Percentiles rank a stretch among this genome's conserved stretches.
Conservation (phyloP, 1,140 invertebrate species). For the Gryon sp. region DNA sequence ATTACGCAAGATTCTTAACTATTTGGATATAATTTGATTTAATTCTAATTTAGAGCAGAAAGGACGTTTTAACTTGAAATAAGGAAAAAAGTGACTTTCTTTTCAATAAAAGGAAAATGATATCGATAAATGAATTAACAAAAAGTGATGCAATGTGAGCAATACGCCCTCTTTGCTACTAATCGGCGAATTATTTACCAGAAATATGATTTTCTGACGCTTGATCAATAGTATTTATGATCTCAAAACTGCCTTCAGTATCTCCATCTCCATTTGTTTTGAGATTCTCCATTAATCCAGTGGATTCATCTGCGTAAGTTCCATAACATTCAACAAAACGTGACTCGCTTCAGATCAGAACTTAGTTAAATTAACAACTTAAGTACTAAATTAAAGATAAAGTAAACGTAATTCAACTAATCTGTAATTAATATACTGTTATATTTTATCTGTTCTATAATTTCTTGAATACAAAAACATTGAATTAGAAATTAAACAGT, state of each 20-base stretch:
- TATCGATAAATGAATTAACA: constrained; percentile 9
- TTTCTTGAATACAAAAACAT: no score
- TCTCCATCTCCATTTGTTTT: constrained; percentile 75
- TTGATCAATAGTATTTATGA: constrained; percentile 80
- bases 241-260: constrained; percentile 82
- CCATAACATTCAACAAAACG: constrained; percentile 42
- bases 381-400: constrained; percentile 7
- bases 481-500: no score
- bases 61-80: constrained; percentile 4
- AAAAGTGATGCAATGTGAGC: constrained; percentile 1
- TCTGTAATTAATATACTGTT: constrained; percentile 37
- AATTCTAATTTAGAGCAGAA: constrained; percentile 13
- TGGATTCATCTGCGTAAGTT: constrained; percentile 77
- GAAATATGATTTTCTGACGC: constrained; percentile 67
- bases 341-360: neutral
- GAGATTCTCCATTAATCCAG: constrained; percentile 72
- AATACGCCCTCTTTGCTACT: constrained; percentile 10
- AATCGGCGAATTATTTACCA: constrained; percentile 53
- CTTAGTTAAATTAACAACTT: constrained; percentile 1
- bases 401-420: no score
- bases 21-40: no score
- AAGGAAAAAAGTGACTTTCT: neutral
- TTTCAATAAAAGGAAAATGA: constrained; percentile 2
- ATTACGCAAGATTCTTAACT: no score
- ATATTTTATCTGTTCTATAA: constrained; percentile 45